These are phyloP conservation scores for Toxotes chatareus DNA, from an alignment of 2,113 vertebrate species.

Conservation along the genomic window DNA sequence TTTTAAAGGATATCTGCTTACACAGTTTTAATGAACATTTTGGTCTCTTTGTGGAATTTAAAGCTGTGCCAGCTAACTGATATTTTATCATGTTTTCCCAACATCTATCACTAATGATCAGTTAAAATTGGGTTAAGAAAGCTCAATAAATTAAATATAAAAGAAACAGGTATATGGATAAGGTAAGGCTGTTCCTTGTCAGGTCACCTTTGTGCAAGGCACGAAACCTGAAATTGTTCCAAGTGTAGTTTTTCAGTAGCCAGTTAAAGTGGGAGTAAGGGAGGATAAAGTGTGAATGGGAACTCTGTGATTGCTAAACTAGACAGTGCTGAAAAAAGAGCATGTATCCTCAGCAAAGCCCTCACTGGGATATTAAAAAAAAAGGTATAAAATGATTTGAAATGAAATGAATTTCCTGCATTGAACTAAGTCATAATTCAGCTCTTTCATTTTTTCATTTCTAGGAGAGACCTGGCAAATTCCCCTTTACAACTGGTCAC, in stretches of 20 bases:
- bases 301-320: slow-evolving; percentile 43
- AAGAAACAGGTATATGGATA: not conserved
- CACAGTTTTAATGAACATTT: not conserved
- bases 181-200: not conserved
- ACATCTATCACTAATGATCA: not conserved
- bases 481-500: slow-evolving; percentile 27
- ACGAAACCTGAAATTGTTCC: not conserved
- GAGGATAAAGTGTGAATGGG: slow-evolving; percentile 35
- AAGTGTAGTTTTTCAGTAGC: not conserved
- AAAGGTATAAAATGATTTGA: slow-evolving; percentile 3
- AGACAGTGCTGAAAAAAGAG: slow-evolving; percentile 17
- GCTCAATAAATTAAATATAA: not conserved
- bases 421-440: slow-evolving; percentile 26
- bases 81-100: not conserved
- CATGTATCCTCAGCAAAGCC: slow-evolving; percentile 17
- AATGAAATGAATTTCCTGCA: not conserved
- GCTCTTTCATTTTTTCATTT: slow-evolving; percentile 48
- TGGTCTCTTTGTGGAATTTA: not conserved
- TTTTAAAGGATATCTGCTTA: not conserved
- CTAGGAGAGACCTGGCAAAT: slow-evolving; percentile 66
- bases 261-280: not conserved
- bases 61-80: not conserved
- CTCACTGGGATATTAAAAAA: not conserved
- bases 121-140: not conserved
- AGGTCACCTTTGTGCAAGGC: not conserved